A percentile compares a stretch with the other conserved stretches of the same genome.
phyloP scores from a whole-genome alignment of 2,888 invertebrate species.

The Oligia latruncula region DNA sequence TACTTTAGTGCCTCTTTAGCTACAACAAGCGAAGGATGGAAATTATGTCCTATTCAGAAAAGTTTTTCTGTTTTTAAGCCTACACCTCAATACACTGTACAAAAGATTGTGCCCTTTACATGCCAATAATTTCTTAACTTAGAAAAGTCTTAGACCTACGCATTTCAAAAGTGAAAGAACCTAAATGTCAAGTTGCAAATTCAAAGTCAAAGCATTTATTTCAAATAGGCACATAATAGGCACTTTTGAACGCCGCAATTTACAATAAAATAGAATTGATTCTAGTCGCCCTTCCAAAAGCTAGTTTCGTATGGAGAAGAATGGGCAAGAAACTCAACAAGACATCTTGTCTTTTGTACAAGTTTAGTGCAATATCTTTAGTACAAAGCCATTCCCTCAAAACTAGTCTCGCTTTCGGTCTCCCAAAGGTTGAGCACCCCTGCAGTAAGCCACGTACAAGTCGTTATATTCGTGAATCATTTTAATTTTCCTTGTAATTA shows the following conservation, averaged over 20 bases:
- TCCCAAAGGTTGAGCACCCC: constrained; percentile 36
- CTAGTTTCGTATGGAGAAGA: too few species aligned
- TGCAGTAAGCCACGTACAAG: constrained; percentile 32
- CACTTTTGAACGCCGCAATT: too few species aligned
- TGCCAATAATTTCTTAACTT: background rate
- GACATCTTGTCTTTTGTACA: background rate
- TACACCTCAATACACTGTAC: background rate
- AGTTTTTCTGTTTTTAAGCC: too few species aligned
- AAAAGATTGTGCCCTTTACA: background rate
- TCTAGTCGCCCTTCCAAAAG: too few species aligned
- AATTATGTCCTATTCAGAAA: background rate
- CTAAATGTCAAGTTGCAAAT: background rate
- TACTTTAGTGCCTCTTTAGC: background rate
- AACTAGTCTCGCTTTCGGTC: background rate
- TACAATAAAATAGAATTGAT: too few species aligned
- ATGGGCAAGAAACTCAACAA: too few species aligned
- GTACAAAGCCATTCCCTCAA: background rate
- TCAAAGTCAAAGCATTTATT: too few species aligned
- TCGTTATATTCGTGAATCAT: constrained; percentile 56
- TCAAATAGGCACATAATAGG: too few species aligned
- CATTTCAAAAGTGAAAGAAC: background rate
- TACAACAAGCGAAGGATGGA: background rate
- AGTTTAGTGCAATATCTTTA: background rate
- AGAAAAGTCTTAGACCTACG: background rate
- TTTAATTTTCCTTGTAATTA: constrained; percentile 61